Base-by-base conservation (phyloP, 1,140 invertebrate species). In the Drosophila repletoides region DNA sequence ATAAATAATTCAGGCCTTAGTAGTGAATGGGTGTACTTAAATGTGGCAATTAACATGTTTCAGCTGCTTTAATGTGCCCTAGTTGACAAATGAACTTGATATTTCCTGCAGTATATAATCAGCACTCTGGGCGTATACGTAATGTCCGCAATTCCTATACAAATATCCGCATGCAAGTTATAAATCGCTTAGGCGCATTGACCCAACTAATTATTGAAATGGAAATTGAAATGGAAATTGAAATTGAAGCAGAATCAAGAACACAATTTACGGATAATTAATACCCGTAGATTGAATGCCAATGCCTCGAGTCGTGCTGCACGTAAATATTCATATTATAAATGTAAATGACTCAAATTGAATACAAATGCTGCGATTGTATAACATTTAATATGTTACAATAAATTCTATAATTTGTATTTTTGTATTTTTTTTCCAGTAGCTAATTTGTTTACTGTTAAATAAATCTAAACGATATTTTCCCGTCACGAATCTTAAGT, bases 91-190 rank as follows among this genome's bases (percentile, higher is more conserved):
- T 7, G 5, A 14, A 15, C 29, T 5, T 7, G n/a, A 14, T 36
- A 59, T 19, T 17, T 14, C 9, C 7, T 21, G 4, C 34, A 12
- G 19, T 14, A 31, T 10, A 17, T 22, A 26, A 15, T 10, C 34
- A 19, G 14, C 26, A 21, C 14, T 22, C 22, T 28, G 10, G 45
- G 9, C 26, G 31, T 48, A 46, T 48, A 51, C 58, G 45, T 60
- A 60, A 51, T 22, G n/a, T 5, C 10, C 10, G 19, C 29, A 24
- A 21, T 3, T 52, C 36, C 17, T 10, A 10, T 4, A 14, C 33
- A 6, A 14, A 4, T 34, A n/a, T n/a, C n/a, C n/a, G n/a, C n/a
- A n/a, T 5, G 2, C 33, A 34, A 6, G 19, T 1, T n/a, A 19
- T 1, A 10, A 6, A 15, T 22, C 6, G 22, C 2, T 19, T 17